phyloP scores from a whole-genome alignment of 2,113 vertebrate species.

The Notarius lentiginosus region DNA sequence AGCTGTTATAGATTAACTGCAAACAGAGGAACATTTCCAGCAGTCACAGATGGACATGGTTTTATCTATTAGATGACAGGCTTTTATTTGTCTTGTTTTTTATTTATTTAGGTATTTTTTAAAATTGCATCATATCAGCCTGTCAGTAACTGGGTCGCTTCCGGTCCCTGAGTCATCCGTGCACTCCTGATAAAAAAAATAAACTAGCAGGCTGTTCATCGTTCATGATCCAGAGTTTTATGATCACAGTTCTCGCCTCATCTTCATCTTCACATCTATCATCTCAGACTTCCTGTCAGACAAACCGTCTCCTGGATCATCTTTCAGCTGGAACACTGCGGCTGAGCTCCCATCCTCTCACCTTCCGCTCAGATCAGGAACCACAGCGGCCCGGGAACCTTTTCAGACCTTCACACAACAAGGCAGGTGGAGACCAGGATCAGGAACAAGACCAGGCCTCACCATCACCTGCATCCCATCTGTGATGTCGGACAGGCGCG shows the following conservation, averaged over 20 bases:
- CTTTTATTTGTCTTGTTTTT: constrained; percentile 2
- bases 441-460: not conserved
- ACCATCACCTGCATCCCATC: constrained; percentile 47
- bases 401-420: too few relatives aligned
- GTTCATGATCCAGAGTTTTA: not conserved
- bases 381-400: constrained; percentile 40
- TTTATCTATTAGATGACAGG: constrained; percentile 37
- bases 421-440: not conserved
- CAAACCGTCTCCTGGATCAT: constrained; percentile 21
- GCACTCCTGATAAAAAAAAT: not conserved
- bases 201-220: not conserved
- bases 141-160: constrained; percentile 19
- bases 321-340: not conserved
- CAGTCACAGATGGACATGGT: constrained; percentile 14
- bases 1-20: not conserved
- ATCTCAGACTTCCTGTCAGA: constrained; percentile 7
- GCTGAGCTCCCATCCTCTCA: not conserved
- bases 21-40: constrained; percentile 1
- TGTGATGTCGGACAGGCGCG: constrained; percentile 58
- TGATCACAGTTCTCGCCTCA: not conserved
- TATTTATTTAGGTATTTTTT: not conserved
- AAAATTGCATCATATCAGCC: not conserved
- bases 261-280: not conserved
- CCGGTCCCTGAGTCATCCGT: constrained; percentile 16
- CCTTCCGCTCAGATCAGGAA: not conserved